Percentiles rank a stretch among this genome's conserved stretches.
phyloP scores from a whole-genome alignment of 2,888 invertebrate species.

The Lysandra bellargus region DNA sequence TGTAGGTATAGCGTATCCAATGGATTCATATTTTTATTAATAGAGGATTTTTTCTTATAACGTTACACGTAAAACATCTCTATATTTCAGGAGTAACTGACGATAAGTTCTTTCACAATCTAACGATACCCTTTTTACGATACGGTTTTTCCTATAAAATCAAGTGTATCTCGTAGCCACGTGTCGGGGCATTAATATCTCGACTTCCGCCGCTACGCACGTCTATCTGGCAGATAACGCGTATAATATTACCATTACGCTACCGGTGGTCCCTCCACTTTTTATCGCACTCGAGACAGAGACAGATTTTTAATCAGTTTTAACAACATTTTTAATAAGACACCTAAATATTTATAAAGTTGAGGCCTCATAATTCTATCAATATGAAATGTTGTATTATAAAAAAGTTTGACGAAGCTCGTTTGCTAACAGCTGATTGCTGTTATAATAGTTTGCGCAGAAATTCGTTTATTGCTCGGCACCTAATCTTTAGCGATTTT shows the following conservation, averaged over 20 bases:
- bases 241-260: constrained; percentile 34
- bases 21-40: too few species aligned
- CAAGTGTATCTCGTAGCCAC: constrained; percentile 12
- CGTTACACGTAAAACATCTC: too few species aligned
- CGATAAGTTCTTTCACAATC: too few species aligned
- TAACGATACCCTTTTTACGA: neutral
- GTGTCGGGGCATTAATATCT: constrained; percentile 36
- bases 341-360: constrained; percentile 16
- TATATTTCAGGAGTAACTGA: too few species aligned
- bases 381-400: neutral
- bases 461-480: too few species aligned
- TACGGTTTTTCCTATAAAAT: neutral
- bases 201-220: constrained; percentile 38
- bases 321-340: constrained; percentile 19
- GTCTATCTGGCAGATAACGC: constrained; percentile 37
- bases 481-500: too few species aligned
- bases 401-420: neutral
- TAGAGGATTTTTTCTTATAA: too few species aligned
- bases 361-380: neutral
- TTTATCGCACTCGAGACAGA: constrained; percentile 21
- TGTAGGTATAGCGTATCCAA: too few species aligned
- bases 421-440: neutral
- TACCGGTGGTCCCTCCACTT: constrained; percentile 30
- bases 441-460: neutral
- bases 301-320: constrained; percentile 18